Evolutionary conservation across 2,797 vertebrate species (phyloP).

Genomic region (Tarsius wallacei): DNA sequence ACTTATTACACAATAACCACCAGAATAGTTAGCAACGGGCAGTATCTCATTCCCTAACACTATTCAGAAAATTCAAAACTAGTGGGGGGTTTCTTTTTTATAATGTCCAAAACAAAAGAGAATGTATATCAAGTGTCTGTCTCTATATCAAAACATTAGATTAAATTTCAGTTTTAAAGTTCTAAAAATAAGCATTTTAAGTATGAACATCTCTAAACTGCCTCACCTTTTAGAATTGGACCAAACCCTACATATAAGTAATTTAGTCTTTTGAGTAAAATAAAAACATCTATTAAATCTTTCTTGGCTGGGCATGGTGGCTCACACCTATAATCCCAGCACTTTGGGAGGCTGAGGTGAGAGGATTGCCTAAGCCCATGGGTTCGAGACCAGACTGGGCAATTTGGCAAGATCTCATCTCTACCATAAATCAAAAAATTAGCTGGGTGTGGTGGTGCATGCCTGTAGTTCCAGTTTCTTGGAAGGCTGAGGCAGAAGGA

Average conservation of each 20-base stretch:
- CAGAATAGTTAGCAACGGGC: neutral
- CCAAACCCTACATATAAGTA: neutral
- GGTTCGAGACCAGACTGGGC: too few relatives aligned
- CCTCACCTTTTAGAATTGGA: neutral
- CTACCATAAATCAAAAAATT: too few relatives aligned
- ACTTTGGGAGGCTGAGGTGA: too few relatives aligned
- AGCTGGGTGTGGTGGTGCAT: too few relatives aligned
- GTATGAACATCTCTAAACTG: neutral
- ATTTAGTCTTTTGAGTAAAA: neutral
- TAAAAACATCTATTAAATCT: neutral
- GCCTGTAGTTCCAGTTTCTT: too few relatives aligned
- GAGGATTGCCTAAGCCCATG: too few relatives aligned
- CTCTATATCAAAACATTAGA: neutral
- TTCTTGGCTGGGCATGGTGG: neutral
- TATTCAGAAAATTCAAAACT: neutral
- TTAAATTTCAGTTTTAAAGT: conserved; percentile 48
- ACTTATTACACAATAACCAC: conserved; percentile 46
- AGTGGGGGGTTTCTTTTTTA: neutral
- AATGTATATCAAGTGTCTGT: neutral
- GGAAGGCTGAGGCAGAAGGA: too few relatives aligned
- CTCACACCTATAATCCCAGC: too few relatives aligned
- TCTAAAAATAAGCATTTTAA: neutral
- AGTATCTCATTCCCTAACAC: neutral
- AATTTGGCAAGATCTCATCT: too few relatives aligned
- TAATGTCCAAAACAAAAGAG: neutral